Conservation (phyloP, 2,113 vertebrate species). For the Martes martes region DNA sequence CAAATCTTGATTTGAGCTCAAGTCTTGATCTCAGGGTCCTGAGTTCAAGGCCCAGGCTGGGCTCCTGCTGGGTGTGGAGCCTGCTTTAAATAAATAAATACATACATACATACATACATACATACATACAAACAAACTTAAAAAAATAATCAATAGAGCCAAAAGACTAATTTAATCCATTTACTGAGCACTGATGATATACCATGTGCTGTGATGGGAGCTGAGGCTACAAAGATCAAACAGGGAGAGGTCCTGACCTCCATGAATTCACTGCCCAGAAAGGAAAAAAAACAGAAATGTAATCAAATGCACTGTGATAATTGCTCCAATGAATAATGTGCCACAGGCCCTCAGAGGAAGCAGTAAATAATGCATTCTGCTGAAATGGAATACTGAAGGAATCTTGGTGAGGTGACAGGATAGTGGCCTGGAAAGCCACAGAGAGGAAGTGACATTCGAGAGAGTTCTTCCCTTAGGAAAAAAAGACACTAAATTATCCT, state of each 20-base stretch:
- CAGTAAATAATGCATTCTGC: neutral
- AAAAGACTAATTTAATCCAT: slow-evolving; percentile 4
- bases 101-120: neutral
- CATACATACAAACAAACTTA: too few species aligned
- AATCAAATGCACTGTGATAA: neutral
- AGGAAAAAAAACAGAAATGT: neutral
- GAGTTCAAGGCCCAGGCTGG: neutral
- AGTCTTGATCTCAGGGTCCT: neutral
- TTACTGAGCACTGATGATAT: neutral
- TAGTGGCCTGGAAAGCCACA: neutral
- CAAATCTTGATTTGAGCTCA: neutral
- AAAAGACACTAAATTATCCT: slow-evolving; percentile 17
- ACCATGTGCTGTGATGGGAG: neutral
- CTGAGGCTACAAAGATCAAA: neutral
- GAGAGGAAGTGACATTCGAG: neutral
- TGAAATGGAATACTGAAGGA: neutral
- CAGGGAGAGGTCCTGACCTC: neutral
- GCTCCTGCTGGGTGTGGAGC: neutral
- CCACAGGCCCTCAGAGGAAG: neutral
- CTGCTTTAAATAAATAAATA: neutral
- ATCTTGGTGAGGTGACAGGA: neutral
- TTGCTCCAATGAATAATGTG: neutral
- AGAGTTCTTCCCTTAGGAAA: neutral
- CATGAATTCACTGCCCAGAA: neutral
- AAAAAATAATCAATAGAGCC: neutral